phyloP scores from a whole-genome alignment of 1,140 invertebrate genomes.

The Proales similis region DNA sequence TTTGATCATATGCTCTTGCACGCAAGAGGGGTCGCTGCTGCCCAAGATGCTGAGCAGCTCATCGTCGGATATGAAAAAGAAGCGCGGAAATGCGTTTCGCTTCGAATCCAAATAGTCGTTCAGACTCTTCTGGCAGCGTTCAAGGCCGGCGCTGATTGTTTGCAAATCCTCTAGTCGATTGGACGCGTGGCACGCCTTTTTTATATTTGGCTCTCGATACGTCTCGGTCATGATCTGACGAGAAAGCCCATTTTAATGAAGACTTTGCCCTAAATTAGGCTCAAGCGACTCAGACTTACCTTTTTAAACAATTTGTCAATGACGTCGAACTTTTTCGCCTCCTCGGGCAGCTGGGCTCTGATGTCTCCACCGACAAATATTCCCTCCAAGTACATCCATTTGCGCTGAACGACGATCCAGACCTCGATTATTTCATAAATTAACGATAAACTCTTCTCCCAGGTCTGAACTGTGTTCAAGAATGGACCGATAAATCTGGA shows the following conservation, averaged over 20 bases:
- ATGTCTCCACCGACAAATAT: conserved; percentile 83
- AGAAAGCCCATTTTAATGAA: conserved; percentile 37
- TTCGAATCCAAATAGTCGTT: conserved; percentile 81
- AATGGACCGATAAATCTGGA: conserved; percentile 82
- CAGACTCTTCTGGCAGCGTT: conserved; percentile 80
- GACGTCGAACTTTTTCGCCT: conserved; percentile 77
- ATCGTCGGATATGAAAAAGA: conserved; percentile 86
- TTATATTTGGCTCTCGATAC: conserved; percentile 66
- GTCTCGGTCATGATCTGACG: conserved; percentile 72
- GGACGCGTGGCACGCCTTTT: conserved; percentile 64
- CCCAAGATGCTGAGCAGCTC: conserved; percentile 81
- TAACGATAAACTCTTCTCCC: conserved; percentile 70
- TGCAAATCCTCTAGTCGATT: conserved; percentile 69
- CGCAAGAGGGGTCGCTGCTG: conserved; percentile 66
- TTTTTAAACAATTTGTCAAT: conserved; percentile 71
- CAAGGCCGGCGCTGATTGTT: conserved; percentile 64
- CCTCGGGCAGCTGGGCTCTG: conserved; percentile 70
- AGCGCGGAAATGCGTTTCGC: conserved; percentile 73
- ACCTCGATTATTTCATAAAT: conserved; percentile 65
- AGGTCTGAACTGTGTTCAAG: conserved; percentile 66
- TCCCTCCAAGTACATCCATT: conserved; percentile 81
- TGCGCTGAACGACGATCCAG: conserved; percentile 73
- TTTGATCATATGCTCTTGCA: conserved; percentile 86
- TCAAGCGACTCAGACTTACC: conserved; percentile 48
- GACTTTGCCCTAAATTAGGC: background rate